A percentile compares a stretch with the other conserved stretches of the same genome.
phyloP scores from a whole-genome alignment of 2,113 vertebrate species.

The Elephas maximus region DNA sequence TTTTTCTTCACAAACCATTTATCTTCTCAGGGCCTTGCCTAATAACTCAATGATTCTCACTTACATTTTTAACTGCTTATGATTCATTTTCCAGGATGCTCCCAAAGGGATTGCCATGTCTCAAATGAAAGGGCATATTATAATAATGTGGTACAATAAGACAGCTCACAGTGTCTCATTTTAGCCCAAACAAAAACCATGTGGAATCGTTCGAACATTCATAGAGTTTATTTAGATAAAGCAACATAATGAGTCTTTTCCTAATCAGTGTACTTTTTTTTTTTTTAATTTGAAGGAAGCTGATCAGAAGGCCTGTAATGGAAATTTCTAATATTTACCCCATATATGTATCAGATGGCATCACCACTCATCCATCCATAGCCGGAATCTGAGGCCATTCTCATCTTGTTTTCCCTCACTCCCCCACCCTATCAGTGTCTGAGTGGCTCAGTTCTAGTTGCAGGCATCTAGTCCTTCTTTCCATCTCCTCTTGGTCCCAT shows the following conservation, averaged over 20 bases:
- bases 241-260: not conserved
- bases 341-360: not conserved
- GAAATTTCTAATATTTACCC: not conserved
- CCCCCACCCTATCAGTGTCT: not conserved
- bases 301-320: not conserved
- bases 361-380: not conserved
- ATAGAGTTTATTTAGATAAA: not conserved
- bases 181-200: not conserved
- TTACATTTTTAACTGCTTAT: slow-evolving; percentile 73
- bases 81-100: slow-evolving; percentile 50
- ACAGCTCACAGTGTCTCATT: not conserved
- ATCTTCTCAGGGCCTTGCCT: slow-evolving; percentile 75
- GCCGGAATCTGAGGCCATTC: not conserved
- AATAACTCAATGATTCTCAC: slow-evolving; percentile 72
- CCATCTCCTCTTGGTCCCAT: not conserved
- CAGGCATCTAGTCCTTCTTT: not conserved
- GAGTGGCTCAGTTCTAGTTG: not conserved
- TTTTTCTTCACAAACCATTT: slow-evolving; percentile 78
- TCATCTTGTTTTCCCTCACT: not conserved
- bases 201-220: not conserved
- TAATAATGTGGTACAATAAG: not conserved
- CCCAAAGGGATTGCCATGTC: slow-evolving; percentile 54
- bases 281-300: not conserved
- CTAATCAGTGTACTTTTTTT: not conserved
- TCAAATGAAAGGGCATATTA: slow-evolving; percentile 30